Base-by-base conservation (phyloP, 2,888 invertebrate species). In the Molorchus minor region DNA sequence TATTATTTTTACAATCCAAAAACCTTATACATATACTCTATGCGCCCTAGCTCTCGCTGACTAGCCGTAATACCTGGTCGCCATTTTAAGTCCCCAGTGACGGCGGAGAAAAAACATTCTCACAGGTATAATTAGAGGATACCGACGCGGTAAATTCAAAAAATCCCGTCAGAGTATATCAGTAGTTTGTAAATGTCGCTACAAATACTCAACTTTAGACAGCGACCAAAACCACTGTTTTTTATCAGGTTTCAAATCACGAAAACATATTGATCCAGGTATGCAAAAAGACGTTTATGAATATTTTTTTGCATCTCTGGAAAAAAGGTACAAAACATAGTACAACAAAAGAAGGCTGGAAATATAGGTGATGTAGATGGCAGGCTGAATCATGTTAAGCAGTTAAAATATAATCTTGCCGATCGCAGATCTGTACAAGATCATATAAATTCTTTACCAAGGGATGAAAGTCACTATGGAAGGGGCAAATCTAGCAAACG, bases 141-240 rank as follows among this genome's bases (percentile, higher is more conserved):
- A n/a, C n/a, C n/a, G n/a, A n/a, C n/a, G n/a, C n/a, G n/a, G n/a
- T n/a, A n/a, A n/a, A n/a, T n/a, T n/a, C n/a, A n/a, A n/a, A n/a
- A n/a, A n/a, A n/a, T n/a, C n/a, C n/a, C n/a, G n/a, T n/a, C n/a
- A n/a, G n/a, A n/a, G n/a, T n/a, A n/a, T n/a, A n/a, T n/a, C n/a
- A n/a, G n/a, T n/a, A n/a, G n/a, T n/a, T n/a, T n/a, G n/a, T n/a
- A n/a, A n/a, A n/a, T n/a, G n/a, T n/a, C n/a, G n/a, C n/a, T n/a
- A n/a, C n/a, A n/a, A n/a, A n/a, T n/a, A n/a, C n/a, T n/a, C n/a
- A n/a, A n/a, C n/a, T n/a, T n/a, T n/a, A n/a, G n/a, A n/a, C n/a
- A n/a, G n/a, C n/a, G n/a, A n/a, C n/a, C n/a, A n/a, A 54, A 52
- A 40, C 35, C 13, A 40, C n/a, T 52, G 36, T 20, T 17, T 45